phyloP scores from a whole-genome alignment of 2,888 invertebrate genomes.

The Apamea crenata region DNA sequence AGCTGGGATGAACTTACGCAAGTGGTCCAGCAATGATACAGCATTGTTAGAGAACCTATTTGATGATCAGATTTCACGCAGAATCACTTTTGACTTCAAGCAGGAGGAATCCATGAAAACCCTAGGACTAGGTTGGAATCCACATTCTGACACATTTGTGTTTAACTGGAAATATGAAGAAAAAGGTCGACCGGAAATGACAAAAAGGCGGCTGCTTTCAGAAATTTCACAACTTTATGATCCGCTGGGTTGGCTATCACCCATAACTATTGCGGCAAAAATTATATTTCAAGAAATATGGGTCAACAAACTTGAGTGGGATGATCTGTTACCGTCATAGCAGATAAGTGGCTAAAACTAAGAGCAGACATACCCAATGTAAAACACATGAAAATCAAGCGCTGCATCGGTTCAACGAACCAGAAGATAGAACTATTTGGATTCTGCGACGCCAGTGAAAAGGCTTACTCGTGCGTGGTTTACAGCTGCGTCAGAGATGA shows the following conservation, averaged over 20 bases:
- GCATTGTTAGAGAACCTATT: no score
- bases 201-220: not conserved
- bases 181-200: not conserved
- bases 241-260: no score
- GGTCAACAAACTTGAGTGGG: no score
- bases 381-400: slow-evolving; percentile 15
- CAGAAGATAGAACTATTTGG: slow-evolving; percentile 9
- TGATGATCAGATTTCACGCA: no score
- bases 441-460: slow-evolving; percentile 22
- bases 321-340: no score
- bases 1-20: no score
- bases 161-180: slow-evolving; percentile 36
- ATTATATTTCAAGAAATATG: no score
- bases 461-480: slow-evolving; percentile 22
- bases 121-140: slow-evolving; percentile 49
- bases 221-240: no score
- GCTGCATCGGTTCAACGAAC: slow-evolving; percentile 15
- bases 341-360: slow-evolving; percentile 11
- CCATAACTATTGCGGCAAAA: no score
- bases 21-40: no score
- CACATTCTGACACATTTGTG: slow-evolving; percentile 20
- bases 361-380: slow-evolving; percentile 12
- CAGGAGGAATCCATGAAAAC: slow-evolving; percentile 7
- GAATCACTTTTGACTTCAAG: no score
- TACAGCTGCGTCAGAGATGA: slow-evolving; percentile 24